Conservation (phyloP, 2,113 vertebrate genomes). For the Saccopteryx bilineata region DNA sequence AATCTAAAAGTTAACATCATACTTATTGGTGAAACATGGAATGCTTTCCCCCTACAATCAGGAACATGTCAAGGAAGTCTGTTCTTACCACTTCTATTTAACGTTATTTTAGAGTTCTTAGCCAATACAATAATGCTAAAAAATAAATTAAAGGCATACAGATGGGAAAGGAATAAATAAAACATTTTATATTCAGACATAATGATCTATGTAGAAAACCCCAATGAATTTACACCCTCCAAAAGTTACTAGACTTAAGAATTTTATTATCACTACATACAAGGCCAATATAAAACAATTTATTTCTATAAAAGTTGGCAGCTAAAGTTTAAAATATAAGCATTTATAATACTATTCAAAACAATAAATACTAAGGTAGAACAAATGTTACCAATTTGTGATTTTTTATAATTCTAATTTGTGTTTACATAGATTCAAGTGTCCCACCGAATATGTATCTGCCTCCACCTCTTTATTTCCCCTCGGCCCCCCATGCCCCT, state of each 20-base stretch:
- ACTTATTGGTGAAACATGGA: not conserved
- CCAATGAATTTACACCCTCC: not conserved
- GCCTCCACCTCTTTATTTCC: too few species aligned
- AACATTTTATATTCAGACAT: conserved; percentile 51
- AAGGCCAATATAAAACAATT: conserved; percentile 27
- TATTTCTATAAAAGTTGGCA: conserved; percentile 36
- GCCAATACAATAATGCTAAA: not conserved
- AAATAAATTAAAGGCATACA: conserved; percentile 18
- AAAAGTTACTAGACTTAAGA: conserved; percentile 5
- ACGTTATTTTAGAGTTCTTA: not conserved
- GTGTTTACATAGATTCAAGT: too few species aligned
- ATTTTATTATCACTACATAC: not conserved
- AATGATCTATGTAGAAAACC: conserved; percentile 44
- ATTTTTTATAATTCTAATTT: too few species aligned
- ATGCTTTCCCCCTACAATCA: conserved; percentile 33
- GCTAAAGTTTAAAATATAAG: not conserved
- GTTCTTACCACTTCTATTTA: conserved; percentile 35
- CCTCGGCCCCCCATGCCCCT: too few species aligned
- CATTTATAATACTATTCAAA: conserved; percentile 18
- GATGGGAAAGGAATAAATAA: conserved; percentile 36
- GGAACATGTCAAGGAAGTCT: not conserved
- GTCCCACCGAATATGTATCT: too few species aligned
- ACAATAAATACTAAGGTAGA: not conserved
- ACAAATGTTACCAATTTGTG: not conserved
- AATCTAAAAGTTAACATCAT: not conserved